Base-by-base conservation (phyloP, 2,888 invertebrate genomes). In the Epistrophe grossulariae region DNA sequence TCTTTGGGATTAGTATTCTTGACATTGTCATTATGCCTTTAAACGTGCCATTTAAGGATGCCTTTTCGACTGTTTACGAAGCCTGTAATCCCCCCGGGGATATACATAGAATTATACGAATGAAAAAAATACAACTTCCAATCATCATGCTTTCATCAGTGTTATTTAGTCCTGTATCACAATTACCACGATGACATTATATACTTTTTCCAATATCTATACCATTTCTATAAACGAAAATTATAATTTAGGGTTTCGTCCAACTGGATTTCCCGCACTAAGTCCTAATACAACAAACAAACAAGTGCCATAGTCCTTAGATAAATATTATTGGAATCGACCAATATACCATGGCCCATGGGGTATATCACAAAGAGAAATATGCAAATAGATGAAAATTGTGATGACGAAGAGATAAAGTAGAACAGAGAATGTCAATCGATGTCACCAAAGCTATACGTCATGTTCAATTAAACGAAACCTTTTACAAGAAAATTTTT, bases 381-480 rank as follows among this genome's bases (percentile, higher is more conserved):
- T 73, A 78, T 85, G 81, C 81, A 78, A 81, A 85, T 85, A 78
- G 19, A 50, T 59, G 72, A 43, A 40, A 52, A 70, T n/a, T 64
- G 48, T 28, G 62, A 62, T 52, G 40, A 43, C 5, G 40, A 43
- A 10, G 60, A 60, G 17, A 10, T 13, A 35, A 6, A 31, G 0
- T 7, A 31, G 4, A 8, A 45, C 11, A n/a, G 50, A 38, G 66
- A 68, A 80, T 81, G 70, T 71, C 78, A 85, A 81, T 81, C 81
- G 78, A 66, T 72, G 77, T 52, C 48, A 68, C 45, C 45, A 52
- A 40, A 72, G 74, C 35, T 60, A 59, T 70, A 55, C 55, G 19
- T 57, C 62, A 52, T 73, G 73, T 70, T 43, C 60, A 35, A 70
- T 43, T 71, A 71, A 79, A 68, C 59, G 71, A 15, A 50, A 19